phyloP scores from a whole-genome alignment of 2,113 vertebrate genomes.

The Callocephalon fimbriatum region DNA sequence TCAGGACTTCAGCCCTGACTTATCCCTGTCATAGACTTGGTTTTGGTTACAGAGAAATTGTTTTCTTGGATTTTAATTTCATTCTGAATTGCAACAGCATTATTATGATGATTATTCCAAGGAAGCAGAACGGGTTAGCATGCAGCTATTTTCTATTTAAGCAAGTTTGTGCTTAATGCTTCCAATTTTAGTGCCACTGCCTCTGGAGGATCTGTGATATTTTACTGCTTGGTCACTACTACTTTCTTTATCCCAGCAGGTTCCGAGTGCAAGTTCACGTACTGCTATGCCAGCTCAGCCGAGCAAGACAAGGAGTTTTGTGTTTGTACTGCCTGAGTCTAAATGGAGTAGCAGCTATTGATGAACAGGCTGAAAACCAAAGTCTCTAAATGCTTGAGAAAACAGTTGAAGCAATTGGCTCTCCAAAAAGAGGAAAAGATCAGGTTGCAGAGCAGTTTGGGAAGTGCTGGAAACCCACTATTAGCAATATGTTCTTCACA shows the following conservation, averaged over 20 bases:
- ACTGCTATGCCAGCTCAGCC: background rate
- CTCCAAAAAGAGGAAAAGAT: background rate
- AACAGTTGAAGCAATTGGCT: background rate
- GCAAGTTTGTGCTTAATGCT: background rate
- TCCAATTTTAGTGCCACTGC: background rate
- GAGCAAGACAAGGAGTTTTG: constrained; percentile 5
- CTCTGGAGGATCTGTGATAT: background rate
- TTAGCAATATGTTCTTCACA: background rate
- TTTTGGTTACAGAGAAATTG: background rate
- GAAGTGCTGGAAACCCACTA: background rate
- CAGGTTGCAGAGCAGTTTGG: background rate
- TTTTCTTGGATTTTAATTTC: constrained; percentile 36
- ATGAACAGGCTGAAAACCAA: background rate
- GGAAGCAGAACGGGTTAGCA: background rate
- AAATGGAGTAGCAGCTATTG: background rate
- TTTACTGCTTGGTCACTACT: constrained; percentile 1
- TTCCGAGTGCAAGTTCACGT: background rate
- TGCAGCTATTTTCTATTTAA: background rate
- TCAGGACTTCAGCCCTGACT: background rate
- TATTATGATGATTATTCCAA: background rate
- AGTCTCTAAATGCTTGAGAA: background rate
- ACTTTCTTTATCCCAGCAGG: constrained; percentile 8
- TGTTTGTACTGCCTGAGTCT: background rate
- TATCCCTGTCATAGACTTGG: background rate
- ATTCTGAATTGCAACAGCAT: background rate